These are phyloP conservation scores for Agrochola macilenta DNA, from an alignment of 2,888 invertebrate genomes.

Conservation along the genomic window DNA sequence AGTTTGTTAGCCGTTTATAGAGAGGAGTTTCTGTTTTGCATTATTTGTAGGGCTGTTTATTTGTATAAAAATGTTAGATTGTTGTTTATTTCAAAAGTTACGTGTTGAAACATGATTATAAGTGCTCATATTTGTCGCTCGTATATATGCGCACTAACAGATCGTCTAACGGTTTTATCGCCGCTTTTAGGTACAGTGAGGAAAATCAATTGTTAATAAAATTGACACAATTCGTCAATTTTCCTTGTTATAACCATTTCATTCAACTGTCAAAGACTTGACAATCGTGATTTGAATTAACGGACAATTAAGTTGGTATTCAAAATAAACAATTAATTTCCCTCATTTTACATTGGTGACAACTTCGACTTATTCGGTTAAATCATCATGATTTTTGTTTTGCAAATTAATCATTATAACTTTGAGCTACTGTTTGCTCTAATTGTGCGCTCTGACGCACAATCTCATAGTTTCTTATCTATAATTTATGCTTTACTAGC, in stretches of 20 bases:
- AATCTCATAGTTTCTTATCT: background rate
- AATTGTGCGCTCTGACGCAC: too few species aligned
- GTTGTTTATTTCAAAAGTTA: background rate
- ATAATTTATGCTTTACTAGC: background rate
- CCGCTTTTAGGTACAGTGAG: background rate
- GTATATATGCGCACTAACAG: background rate
- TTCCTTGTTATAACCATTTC: background rate
- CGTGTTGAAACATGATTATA: background rate
- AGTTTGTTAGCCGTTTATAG: constrained; percentile 45
- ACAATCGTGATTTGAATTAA: background rate
- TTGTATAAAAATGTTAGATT: background rate
- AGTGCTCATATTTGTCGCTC: too few species aligned
- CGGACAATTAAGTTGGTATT: background rate
- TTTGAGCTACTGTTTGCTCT: too few species aligned
- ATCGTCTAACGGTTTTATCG: background rate
- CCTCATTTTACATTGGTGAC: background rate
- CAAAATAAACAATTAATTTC: background rate
- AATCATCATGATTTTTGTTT: background rate
- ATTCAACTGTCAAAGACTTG: background rate
- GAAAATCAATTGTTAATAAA: background rate
- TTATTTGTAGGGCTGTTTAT: constrained; percentile 17
- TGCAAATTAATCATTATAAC: background rate
- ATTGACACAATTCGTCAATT: background rate
- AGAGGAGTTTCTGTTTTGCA: constrained; percentile 12
- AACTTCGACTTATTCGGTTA: background rate